These are phyloP conservation scores for Etia nguti DNA, from an alignment of 2,113 vertebrate genomes.

Conservation along the genomic window DNA sequence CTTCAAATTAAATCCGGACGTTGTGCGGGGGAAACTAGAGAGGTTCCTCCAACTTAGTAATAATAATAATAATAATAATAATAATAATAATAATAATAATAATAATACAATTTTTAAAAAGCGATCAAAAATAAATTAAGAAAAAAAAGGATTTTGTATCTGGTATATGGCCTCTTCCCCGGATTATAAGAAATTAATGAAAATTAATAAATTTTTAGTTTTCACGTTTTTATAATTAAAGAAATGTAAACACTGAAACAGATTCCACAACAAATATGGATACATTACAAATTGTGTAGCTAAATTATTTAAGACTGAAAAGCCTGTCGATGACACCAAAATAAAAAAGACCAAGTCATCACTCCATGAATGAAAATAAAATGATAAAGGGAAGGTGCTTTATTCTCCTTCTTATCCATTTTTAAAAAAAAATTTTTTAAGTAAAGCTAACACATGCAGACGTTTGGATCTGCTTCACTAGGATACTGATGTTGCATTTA, in stretches of 20 bases:
- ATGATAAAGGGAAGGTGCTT: not conserved
- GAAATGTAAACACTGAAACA: not conserved
- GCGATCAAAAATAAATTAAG: not conserved
- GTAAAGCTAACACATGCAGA: not conserved
- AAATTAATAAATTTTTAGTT: not conserved
- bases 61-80: too few species aligned
- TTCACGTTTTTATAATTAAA: not conserved
- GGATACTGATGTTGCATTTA: not conserved
- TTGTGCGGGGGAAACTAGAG: too few species aligned
- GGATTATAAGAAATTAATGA: not conserved
- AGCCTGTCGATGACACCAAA: not conserved
- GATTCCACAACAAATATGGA: not conserved
- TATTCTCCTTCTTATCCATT: not conserved
- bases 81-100: too few species aligned
- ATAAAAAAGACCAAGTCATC: not conserved
- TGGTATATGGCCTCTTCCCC: too few species aligned
- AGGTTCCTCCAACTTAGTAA: not conserved
- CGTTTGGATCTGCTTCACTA: not conserved
- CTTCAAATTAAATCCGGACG: not conserved
- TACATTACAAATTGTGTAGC: not conserved
- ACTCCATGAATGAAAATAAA: not conserved
- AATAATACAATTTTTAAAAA: not conserved
- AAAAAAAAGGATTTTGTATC: too few species aligned
- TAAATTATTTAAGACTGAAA: not conserved
- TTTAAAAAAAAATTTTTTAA: not conserved